phyloP scores from a whole-genome alignment of 2,888 invertebrate species.

The Dugesia japonica region DNA sequence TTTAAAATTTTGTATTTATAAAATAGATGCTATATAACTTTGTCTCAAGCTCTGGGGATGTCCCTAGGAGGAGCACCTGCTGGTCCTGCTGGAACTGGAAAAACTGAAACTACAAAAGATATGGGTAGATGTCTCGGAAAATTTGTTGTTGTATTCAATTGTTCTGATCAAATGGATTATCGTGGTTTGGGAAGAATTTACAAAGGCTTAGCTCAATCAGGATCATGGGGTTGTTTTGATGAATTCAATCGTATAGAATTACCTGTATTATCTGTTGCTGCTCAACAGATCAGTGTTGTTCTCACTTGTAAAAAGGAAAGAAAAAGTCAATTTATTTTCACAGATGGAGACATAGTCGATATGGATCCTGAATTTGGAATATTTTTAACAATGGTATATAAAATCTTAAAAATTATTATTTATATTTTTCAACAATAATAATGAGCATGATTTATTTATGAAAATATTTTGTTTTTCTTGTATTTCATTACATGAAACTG shows the following conservation, averaged over 20 bases:
- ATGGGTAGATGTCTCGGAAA: conserved; percentile 93
- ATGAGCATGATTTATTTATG: no score
- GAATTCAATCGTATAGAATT: conserved; percentile 83
- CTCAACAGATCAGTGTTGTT: conserved; percentile 82
- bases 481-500: no score
- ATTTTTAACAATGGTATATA: conserved; percentile 77
- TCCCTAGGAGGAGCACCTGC: conserved; percentile 82
- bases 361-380: conserved; percentile 90
- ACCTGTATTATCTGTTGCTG: conserved; percentile 80
- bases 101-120: conserved; percentile 90
- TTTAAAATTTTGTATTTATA: neutral
- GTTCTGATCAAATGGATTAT: conserved; percentile 96
- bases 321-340: conserved; percentile 71
- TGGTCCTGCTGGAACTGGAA: conserved; percentile 91
- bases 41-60: conserved; percentile 82
- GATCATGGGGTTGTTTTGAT: conserved; percentile 93
- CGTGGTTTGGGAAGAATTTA: conserved; percentile 82
- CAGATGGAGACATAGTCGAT: conserved; percentile 77
- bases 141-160: conserved; percentile 81
- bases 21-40: conserved; percentile 76
- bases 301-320: conserved; percentile 81
- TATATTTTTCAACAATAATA: no score
- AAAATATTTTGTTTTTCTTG: no score
- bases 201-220: conserved; percentile 80
- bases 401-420: no score